phyloP scores from a whole-genome alignment of 2,888 invertebrate genomes.

The Himalopsyche tibetana region DNA sequence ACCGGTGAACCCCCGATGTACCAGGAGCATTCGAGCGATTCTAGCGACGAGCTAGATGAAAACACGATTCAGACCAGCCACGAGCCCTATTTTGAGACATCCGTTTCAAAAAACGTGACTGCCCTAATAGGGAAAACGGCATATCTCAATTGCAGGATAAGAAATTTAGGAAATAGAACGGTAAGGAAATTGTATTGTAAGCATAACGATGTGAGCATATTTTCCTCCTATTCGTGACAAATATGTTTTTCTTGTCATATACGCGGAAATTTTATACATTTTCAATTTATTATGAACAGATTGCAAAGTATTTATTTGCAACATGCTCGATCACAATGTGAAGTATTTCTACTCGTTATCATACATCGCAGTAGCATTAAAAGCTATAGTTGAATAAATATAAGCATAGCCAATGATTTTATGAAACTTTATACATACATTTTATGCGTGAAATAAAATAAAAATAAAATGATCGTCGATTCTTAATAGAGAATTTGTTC shows the following conservation, averaged over 20 bases:
- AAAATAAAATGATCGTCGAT: too few species aligned
- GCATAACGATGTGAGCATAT: neutral
- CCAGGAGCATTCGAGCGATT: conserved; percentile 60
- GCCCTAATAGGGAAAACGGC: conserved; percentile 81
- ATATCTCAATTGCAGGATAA: conserved; percentile 79
- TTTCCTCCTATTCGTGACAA: neutral
- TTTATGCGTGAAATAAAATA: too few species aligned
- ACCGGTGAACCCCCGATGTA: conserved; percentile 63
- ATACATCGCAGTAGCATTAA: too few species aligned
- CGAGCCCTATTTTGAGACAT: conserved; percentile 79
- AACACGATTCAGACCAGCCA: conserved; percentile 68
- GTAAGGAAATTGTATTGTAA: conserved; percentile 70
- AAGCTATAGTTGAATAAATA: too few species aligned
- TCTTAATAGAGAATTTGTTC: too few species aligned
- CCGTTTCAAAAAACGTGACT: conserved; percentile 80
- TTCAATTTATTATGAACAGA: too few species aligned
- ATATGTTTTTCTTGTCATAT: neutral
- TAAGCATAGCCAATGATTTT: too few species aligned
- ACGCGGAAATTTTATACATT: too few species aligned
- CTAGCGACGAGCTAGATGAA: conserved; percentile 61
- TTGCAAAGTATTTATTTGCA: too few species aligned
- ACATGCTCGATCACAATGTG: too few species aligned
- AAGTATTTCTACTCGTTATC: too few species aligned
- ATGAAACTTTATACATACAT: too few species aligned
- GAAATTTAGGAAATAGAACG: conserved; percentile 81